Conservation (phyloP, 30 jellyfish, hydroid and myxozoan species). For the Aurelia coerulea region DNA sequence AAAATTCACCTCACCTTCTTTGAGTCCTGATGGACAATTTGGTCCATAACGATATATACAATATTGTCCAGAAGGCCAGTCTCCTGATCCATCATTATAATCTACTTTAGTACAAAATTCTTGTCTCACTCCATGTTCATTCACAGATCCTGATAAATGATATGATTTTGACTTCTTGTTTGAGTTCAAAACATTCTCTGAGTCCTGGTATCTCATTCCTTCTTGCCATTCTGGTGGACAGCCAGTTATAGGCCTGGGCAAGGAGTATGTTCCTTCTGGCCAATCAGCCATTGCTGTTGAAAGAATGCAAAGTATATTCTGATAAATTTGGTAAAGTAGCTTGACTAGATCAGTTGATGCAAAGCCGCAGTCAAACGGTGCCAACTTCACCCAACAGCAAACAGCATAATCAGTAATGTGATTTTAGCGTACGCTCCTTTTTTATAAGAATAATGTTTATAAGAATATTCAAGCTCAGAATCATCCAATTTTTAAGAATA, state of each 20-base stretch:
- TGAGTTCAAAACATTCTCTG: conserved; percentile 83
- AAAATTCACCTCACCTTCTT: conserved; percentile 91
- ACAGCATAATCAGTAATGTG: too few relatives aligned
- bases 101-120: conserved; percentile 89
- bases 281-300: conserved; percentile 61
- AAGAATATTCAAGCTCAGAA: too few relatives aligned
- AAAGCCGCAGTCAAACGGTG: too few relatives aligned
- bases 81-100: conserved; percentile 31
- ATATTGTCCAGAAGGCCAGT: conserved; percentile 96
- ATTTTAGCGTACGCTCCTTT: too few relatives aligned
- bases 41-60: conserved; percentile 88
- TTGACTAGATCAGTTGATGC: background rate
- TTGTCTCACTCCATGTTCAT: conserved; percentile 89
- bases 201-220: conserved; percentile 94
- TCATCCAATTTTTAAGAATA: too few relatives aligned
- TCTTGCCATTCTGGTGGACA: conserved; percentile 93
- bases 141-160: conserved; percentile 83
- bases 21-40: conserved; percentile 79
- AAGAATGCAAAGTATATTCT: background rate
- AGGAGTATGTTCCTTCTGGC: conserved; percentile 95
- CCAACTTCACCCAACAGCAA: too few relatives aligned
- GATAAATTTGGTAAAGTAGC: background rate
- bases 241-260: conserved; percentile 93
- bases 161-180: conserved; percentile 72
- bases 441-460: too few relatives aligned